Evolutionary conservation across 2,888 invertebrate genomes (phyloP).

Genomic region (Campoplex capitator): DNA sequence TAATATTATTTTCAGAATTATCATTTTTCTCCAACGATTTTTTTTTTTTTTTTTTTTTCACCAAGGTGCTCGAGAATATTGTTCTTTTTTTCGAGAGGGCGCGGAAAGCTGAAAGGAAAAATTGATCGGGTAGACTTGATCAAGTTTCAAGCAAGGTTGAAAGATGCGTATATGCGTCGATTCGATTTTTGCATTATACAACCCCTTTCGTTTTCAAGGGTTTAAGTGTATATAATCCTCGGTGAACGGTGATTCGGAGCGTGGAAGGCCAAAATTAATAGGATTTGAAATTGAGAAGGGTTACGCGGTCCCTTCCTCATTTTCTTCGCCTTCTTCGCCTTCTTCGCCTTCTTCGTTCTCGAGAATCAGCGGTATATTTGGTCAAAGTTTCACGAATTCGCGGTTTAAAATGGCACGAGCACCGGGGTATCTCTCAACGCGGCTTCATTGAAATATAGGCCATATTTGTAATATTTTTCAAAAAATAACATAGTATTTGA

Average conservation of each 20-base stretch:
- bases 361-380: slow-evolving; percentile 31
- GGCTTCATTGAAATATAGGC: background rate
- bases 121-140: slow-evolving; percentile 48
- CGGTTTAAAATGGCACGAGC: slow-evolving; percentile 8
- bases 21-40: background rate
- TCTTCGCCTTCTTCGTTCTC: slow-evolving; percentile 25
- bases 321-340: background rate
- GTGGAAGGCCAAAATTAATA: slow-evolving; percentile 75
- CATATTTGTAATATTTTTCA: background rate
- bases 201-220: slow-evolving; percentile 70
- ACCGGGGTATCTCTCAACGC: background rate
- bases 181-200: slow-evolving; percentile 60
- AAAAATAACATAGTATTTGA: background rate
- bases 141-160: slow-evolving; percentile 33
- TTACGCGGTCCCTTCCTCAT: background rate
- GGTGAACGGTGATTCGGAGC: slow-evolving; percentile 71
- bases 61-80: background rate
- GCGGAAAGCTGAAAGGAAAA: slow-evolving; percentile 47
- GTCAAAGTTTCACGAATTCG: background rate
- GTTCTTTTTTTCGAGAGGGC: background rate
- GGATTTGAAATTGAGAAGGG: slow-evolving; percentile 70
- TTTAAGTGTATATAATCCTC: slow-evolving; percentile 73
- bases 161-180: slow-evolving; percentile 37
- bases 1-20: background rate
- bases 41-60: slow-evolving; percentile 13